phyloP scores from a whole-genome alignment of 2,797 vertebrate genomes.

The Coregonus sp. region DNA sequence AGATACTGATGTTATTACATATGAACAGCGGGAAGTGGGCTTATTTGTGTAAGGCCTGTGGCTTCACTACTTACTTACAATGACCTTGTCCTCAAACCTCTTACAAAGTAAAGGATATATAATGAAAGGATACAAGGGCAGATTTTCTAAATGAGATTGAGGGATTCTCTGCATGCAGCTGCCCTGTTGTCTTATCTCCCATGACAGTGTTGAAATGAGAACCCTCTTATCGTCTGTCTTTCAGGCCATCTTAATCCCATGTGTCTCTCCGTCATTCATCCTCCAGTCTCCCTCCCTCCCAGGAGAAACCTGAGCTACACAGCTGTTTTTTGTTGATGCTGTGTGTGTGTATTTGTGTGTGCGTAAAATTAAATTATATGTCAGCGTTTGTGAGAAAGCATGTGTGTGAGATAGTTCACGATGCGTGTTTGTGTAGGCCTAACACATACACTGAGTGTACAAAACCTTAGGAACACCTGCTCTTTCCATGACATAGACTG shows the following conservation, averaged over 20 bases:
- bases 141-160: too few relatives aligned
- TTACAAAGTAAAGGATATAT: too few relatives aligned
- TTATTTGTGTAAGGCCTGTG: slow-evolving; percentile 38
- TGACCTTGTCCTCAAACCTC: slow-evolving; percentile 48
- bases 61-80: slow-evolving; percentile 27
- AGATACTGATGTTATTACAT: slow-evolving; percentile 40
- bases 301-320: slow-evolving; percentile 46
- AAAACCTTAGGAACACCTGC: too few relatives aligned
- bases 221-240: slow-evolving; percentile 59
- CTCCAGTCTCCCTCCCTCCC: slow-evolving; percentile 20
- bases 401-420: slow-evolving; percentile 22
- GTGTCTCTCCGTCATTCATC: slow-evolving; percentile 12
- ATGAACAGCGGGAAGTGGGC: slow-evolving; percentile 15
- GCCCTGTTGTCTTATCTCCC: slow-evolving; percentile 60
- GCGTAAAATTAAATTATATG: not conserved
- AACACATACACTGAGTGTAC: too few relatives aligned
- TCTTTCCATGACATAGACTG: too few relatives aligned
- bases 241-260: slow-evolving; percentile 34
- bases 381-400: slow-evolving; percentile 10
- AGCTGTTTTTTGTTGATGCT: slow-evolving; percentile 9
- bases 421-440: not conserved
- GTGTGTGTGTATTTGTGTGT: slow-evolving; percentile 30
- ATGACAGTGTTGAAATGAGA: slow-evolving; percentile 59
- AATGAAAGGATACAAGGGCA: too few relatives aligned
- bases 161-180: too few relatives aligned